Evolutionary conservation across 1,140 invertebrate species (phyloP).

Genomic region (Cydia amplana): DNA sequence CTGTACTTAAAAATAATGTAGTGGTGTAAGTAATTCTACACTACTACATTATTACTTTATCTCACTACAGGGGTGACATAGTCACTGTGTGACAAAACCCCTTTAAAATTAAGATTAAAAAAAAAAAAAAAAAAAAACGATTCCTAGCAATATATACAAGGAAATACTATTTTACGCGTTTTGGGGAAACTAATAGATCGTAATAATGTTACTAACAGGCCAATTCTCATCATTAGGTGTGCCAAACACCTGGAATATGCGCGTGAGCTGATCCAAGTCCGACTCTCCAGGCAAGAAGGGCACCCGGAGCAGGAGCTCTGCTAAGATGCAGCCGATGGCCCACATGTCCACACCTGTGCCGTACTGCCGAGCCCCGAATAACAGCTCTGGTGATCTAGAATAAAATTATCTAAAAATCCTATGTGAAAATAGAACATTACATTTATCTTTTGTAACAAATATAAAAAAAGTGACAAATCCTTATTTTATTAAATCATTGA

Average conservation of each 20-base stretch:
- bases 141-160: no score
- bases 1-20: no score
- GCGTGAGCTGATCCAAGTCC: slow-evolving; percentile 97
- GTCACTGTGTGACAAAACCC: no score
- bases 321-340: slow-evolving; percentile 98
- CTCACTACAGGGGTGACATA: no score
- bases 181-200: background rate
- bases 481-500: background rate
- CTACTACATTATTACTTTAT: no score
- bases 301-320: slow-evolving; percentile 94
- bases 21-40: no score
- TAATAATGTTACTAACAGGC: slow-evolving; percentile 81
- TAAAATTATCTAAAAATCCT: background rate
- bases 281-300: slow-evolving; percentile 98
- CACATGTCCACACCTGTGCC: slow-evolving; percentile 98
- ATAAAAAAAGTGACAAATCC: no score
- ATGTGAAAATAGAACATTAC: no score
- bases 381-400: slow-evolving; percentile 92
- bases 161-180: background rate
- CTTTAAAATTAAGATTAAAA: no score
- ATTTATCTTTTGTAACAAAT: no score
- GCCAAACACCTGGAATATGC: slow-evolving; percentile 95
- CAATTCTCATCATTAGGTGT: slow-evolving; percentile 96
- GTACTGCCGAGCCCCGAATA: slow-evolving; percentile 97
- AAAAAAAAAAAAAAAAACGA: no score